Evolutionary conservation across 2,113 vertebrate species (phyloP).

Genomic region (Pygathrix nemaeus): DNA sequence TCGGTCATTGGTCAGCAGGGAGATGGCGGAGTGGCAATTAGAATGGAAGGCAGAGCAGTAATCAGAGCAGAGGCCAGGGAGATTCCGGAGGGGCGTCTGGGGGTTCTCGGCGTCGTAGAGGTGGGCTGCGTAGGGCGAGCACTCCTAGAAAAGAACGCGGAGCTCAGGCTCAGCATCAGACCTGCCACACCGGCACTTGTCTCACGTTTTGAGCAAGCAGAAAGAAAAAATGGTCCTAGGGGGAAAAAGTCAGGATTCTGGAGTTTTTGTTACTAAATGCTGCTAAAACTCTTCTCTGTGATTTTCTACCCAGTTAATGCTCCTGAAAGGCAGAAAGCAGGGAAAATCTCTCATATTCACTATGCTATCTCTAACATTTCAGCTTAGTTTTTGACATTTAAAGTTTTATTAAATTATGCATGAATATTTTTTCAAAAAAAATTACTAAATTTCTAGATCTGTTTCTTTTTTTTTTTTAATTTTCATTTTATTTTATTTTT

Average conservation of each 20-base stretch:
- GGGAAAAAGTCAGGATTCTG: neutral
- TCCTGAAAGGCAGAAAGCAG: neutral
- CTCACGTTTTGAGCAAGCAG: neutral
- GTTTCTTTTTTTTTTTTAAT: neutral
- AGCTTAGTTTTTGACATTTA: neutral
- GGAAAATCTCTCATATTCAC: neutral
- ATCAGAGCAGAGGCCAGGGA: slow-evolving; percentile 89
- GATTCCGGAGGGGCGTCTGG: slow-evolving; percentile 84
- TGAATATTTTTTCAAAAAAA: neutral
- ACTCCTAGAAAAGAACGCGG: slow-evolving; percentile 83
- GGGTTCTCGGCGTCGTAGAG: slow-evolving; percentile 90
- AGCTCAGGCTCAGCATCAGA: neutral
- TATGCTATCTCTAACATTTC: neutral
- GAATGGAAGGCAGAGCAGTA: slow-evolving; percentile 87
- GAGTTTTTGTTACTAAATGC: neutral
- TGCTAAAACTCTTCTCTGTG: neutral
- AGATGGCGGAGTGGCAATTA: slow-evolving; percentile 83
- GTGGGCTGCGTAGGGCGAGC: slow-evolving; percentile 91
- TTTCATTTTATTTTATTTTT: too few relatives aligned
- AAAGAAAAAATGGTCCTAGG: neutral
- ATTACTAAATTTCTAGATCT: neutral
- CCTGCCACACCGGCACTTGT: fast-evolving
- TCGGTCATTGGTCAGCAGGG: slow-evolving; percentile 82
- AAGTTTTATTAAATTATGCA: neutral
- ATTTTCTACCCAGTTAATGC: neutral